Evolutionary conservation across 2,888 invertebrate species (phyloP).

Genomic region (Zygaena filipendulae): DNA sequence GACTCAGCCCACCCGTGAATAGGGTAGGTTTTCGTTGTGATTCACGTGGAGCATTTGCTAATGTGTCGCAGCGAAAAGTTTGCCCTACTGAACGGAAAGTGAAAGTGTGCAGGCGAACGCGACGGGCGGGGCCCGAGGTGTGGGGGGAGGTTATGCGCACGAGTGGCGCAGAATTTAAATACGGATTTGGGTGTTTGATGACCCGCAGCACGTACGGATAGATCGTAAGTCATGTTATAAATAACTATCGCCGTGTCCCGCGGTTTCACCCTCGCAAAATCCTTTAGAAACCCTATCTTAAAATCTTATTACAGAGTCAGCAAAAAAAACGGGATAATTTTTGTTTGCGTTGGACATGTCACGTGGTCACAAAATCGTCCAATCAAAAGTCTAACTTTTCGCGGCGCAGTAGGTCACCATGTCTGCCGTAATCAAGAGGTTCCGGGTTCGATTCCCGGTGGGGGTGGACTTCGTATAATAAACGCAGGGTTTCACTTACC

Average conservation of each 20-base stretch:
- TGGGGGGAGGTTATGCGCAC: conserved; percentile 32
- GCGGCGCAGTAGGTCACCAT: too few species aligned
- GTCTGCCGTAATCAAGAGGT: too few species aligned
- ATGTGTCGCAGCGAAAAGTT: conserved; percentile 26
- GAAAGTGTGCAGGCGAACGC: conserved; percentile 46
- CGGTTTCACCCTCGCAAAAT: too few species aligned
- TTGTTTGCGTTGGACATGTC: too few species aligned
- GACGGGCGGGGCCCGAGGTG: conserved; percentile 25
- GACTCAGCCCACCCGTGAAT: fast-evolving
- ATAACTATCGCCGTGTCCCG: too few species aligned
- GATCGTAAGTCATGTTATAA: too few species aligned
- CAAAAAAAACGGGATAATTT: background rate
- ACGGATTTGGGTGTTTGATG: conserved; percentile 54
- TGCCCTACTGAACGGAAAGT: conserved; percentile 64
- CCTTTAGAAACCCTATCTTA: conserved; percentile 8
- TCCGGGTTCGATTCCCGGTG: too few species aligned
- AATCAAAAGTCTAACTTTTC: too few species aligned
- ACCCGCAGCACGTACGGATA: conserved; percentile 29
- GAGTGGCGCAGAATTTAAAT: conserved; percentile 46
- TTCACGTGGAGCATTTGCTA: conserved; percentile 8
- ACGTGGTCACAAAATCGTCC: too few species aligned
- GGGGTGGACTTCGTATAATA: too few species aligned
- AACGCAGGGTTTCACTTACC: too few species aligned
- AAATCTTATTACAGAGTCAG: conserved; percentile 3
- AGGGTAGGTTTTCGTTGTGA: conserved; percentile 18